Evolutionary conservation across 2,113 vertebrate genomes (phyloP), one percentile per base, ranked within the genome.

Genomic region (Phylloscopus trochiloides): DNA sequence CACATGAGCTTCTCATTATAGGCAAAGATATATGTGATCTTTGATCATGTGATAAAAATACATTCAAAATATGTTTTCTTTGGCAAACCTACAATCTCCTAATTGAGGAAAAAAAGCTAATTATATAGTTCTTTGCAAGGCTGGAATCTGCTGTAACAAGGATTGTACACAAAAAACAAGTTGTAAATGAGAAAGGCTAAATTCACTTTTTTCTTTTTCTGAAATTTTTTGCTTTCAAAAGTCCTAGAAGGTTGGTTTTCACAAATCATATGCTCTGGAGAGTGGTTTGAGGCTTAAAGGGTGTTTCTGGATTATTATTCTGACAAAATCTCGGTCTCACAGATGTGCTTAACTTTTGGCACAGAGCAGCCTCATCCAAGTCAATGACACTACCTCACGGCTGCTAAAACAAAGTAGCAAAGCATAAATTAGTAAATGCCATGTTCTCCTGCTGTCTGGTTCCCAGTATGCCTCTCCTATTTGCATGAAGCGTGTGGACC

Each of bases 11-110:
- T 43, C 96, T 97, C 96, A 94, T 97, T 93, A 73, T 59, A 75
- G 57, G 82, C 67, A 91, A 57, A 86, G 83, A 95, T 92, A 76
- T 75, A 96, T 42, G 40, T 87, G 81, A 96, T 93, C 80, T 97
- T 94, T 97, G 85, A 96, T 95, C 94, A 73, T 94, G 59, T 84
- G 72, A 95, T 77, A 75, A 92, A 88, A 65, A 86, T 93, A 97
- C 91, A 88, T 92, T 96, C 76, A 95, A 96, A 96, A 97, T 97
- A 88, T 76, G 31, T 82, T 97, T 97, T 94, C 68, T 96, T 86
- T 93, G 94, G 82, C 92, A 97, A 94, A 11, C 17, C 94, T 90
- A 88, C 47, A 82, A 32, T 92, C 51, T 95, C 26, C 78, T 95
- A 86, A 96, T 95, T 92, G 94, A 96, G 58, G 43, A 31, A 77